Base-by-base conservation (phyloP, 1,140 invertebrate species). In the Psix sp. region DNA sequence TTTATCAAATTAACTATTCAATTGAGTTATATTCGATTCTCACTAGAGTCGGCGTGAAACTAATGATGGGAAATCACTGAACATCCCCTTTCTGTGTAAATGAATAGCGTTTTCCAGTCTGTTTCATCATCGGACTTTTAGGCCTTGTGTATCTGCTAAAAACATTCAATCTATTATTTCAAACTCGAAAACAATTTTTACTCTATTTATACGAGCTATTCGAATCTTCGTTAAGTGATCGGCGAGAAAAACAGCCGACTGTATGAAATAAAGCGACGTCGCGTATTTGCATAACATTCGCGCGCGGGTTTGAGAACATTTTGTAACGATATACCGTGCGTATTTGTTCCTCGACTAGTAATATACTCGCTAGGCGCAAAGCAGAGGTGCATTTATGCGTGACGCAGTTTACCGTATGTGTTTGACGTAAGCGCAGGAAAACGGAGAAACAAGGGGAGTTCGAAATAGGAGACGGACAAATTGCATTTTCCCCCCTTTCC, bases 341-440 rank as follows among this genome's bases (percentile, higher is more conserved):
- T 29, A 43, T 62, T 51, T 43, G 59, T 51, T 51, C 46, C 35
- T 51, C n/a, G n/a, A 43, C 45, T 51, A 43, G 60, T 63, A 63
- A 63, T 52, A 52, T 52, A 31, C 33, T 29, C 40, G 35, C 16
- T 13, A 20, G 45, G 59, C 11, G 29, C 51, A 49, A 51, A 29
- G 13, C 21, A 45, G 16, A 68, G 57, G 51, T 56, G 57, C 67
- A 71, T 43, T 56, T 56, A 56, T 39, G 67, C 67, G 67, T 62
- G 49, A 56, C 57, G 56, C 36, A 71, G 56, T 71, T 62, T 71
- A 43, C 67, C 36, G 63, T 67, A 52, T 52, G 42, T 60, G 35
- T 70, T 70, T 60, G 48, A 54, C 54, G 18, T 67, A 60, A 70
- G 52, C 65, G 54, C 26, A 48, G 66, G 56, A 56, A 70, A 70